Evolutionary conservation across 2,797 vertebrate species (phyloP).

Genomic region (Dallia pectoralis): DNA sequence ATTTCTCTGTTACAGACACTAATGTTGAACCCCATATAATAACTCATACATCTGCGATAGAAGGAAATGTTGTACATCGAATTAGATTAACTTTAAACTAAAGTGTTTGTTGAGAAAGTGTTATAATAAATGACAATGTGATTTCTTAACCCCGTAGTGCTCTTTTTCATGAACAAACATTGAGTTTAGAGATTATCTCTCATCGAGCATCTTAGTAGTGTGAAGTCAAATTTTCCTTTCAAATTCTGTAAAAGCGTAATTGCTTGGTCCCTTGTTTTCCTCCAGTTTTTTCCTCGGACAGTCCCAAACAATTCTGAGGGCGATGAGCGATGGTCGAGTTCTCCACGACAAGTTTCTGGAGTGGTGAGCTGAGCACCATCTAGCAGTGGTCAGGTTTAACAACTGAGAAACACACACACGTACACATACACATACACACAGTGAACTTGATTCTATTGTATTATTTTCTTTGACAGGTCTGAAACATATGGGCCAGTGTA

Average conservation of each 20-base stretch:
- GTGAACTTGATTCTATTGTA: conserved; percentile 65
- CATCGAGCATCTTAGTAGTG: too few relatives aligned
- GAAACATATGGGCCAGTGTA: conserved; percentile 79
- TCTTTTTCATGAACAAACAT: too few relatives aligned
- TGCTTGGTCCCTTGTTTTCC: neutral
- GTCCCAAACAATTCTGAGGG: neutral
- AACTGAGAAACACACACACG: conserved; percentile 64
- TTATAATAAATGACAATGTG: too few relatives aligned
- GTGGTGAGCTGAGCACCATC: neutral
- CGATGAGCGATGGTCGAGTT: neutral
- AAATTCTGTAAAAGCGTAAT: neutral
- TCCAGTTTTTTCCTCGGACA: neutral
- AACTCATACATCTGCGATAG: too few relatives aligned
- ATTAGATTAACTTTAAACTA: too few relatives aligned
- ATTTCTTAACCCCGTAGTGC: too few relatives aligned
- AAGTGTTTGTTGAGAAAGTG: too few relatives aligned
- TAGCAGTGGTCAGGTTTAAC: neutral
- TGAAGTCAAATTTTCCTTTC: too few relatives aligned
- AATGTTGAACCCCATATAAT: too few relatives aligned
- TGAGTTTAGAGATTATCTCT: too few relatives aligned
- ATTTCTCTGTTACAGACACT: too few relatives aligned
- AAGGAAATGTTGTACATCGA: too few relatives aligned
- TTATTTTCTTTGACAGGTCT: conserved; percentile 66
- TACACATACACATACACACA: conserved; percentile 81
- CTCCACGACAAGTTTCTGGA: conserved; percentile 1